phyloP scores from a whole-genome alignment of 1,140 invertebrate genomes.

The Lepidostoma basale region DNA sequence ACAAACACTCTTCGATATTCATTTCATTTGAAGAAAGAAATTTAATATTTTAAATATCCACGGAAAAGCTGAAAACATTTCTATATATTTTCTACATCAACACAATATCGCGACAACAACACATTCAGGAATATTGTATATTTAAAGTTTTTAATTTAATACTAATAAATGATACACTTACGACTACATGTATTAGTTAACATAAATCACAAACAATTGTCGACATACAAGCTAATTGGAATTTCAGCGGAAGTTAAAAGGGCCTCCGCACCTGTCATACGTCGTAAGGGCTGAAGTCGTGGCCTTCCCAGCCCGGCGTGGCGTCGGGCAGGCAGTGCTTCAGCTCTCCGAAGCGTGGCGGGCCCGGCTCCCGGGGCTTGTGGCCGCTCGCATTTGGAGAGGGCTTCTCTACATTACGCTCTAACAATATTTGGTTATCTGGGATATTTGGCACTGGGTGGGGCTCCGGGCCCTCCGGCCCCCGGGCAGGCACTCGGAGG shows the following conservation, averaged over 20 bases:
- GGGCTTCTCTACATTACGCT: conserved; percentile 34
- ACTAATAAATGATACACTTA: conserved; percentile 22
- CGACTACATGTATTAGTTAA: conserved; percentile 21
- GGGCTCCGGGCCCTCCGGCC: conserved; percentile 40
- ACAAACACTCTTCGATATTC: background rate
- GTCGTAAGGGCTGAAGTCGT: conserved; percentile 39
- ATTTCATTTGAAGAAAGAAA: background rate
- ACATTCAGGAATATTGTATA: conserved; percentile 9
- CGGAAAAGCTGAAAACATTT: conserved; percentile 11
- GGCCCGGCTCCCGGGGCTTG: conserved; percentile 17
- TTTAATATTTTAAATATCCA: background rate
- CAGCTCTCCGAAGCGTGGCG: conserved; percentile 38
- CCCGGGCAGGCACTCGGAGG: conserved; percentile 27
- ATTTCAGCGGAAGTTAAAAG: background rate
- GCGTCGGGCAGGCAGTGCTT: conserved; percentile 42
- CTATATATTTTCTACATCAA: conserved; percentile 12
- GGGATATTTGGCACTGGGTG: conserved; percentile 45
- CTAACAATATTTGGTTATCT: conserved; percentile 39
- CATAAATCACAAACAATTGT: conserved; percentile 19
- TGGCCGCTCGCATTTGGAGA: background rate
- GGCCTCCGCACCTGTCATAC: conserved; percentile 29
- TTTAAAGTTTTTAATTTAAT: background rate
- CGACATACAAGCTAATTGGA: background rate
- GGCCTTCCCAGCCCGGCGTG: background rate
- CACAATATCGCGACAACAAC: conserved; percentile 10